Conservation (phyloP, 1,140 invertebrate species). For the Antheraea mylitta region DNA sequence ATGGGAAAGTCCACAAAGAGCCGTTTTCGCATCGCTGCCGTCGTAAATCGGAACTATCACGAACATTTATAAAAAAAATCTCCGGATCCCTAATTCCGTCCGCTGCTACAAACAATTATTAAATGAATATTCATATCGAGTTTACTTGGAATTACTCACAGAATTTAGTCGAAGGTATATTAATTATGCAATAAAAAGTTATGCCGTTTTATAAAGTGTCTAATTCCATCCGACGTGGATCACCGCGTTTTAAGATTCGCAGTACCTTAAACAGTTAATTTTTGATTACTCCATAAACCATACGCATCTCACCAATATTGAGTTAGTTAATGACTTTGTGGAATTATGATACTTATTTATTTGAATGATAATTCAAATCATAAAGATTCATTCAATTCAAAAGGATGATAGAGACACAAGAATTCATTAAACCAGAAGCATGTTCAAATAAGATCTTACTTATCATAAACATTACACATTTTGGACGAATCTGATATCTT, state of each 20-base stretch:
- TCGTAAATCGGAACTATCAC: slow-evolving; percentile 36
- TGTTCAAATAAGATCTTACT: no score
- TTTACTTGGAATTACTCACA: neutral
- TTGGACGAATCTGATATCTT: no score
- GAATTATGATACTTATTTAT: neutral
- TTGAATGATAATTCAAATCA: no score
- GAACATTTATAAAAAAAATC: slow-evolving; percentile 31
- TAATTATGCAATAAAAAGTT: slow-evolving; percentile 1
- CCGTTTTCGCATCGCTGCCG: slow-evolving; percentile 6
- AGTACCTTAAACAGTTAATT: neutral
- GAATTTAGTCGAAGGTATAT: slow-evolving; percentile 3
- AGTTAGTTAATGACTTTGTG: neutral
- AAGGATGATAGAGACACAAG: no score
- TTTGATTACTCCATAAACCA: neutral
- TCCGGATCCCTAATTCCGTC: slow-evolving; percentile 21
- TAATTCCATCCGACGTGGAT: neutral
- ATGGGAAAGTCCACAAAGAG: slow-evolving; percentile 20
- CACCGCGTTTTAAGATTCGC: neutral
- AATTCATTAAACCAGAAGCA: no score
- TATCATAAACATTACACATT: no score
- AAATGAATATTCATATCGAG: slow-evolving; percentile 30
- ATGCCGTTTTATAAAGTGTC: neutral
- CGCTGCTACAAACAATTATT: slow-evolving; percentile 25
- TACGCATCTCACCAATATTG: neutral
- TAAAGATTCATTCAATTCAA: no score